Conservation (phyloP, 2,797 vertebrate genomes). For the Phoebastria nigripes region DNA sequence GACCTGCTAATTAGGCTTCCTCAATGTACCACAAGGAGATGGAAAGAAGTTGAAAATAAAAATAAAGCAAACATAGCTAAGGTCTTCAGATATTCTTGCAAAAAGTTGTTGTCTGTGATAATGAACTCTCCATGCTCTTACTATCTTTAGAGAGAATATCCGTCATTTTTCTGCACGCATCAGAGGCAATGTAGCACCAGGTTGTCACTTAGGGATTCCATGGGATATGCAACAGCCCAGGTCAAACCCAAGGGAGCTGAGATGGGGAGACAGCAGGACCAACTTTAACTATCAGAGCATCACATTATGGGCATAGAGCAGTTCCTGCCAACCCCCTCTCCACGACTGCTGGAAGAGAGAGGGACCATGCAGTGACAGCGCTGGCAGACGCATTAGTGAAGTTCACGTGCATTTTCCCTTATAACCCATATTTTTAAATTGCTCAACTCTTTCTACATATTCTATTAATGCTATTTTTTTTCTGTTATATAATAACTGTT, state of each 20-base stretch:
- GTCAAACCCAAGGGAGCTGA: not conserved
- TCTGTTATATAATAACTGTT: not conserved
- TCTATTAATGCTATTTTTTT: not conserved
- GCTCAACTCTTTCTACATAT: not conserved
- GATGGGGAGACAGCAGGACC: not conserved
- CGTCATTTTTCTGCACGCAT: not conserved
- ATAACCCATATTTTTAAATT: not conserved
- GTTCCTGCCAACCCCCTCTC: not conserved
- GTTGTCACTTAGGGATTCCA: not conserved
- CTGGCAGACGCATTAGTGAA: not conserved
- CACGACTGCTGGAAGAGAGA: fast-evolving
- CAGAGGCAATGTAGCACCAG: not conserved
- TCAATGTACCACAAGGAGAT: not conserved
- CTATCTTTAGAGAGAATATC: not conserved
- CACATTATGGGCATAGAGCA: not conserved
- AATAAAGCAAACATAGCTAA: not conserved
- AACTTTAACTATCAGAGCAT: not conserved
- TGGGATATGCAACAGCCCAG: not conserved
- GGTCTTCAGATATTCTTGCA: not conserved
- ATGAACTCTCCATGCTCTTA: not conserved
- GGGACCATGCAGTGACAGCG: not conserved
- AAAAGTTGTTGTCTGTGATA: not conserved
- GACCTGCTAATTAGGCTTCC: not conserved
- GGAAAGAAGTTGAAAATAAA: not conserved
- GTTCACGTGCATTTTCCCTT: not conserved